Conservation (phyloP, 2,113 vertebrate genomes). For the Corythoichthys intestinalis region DNA sequence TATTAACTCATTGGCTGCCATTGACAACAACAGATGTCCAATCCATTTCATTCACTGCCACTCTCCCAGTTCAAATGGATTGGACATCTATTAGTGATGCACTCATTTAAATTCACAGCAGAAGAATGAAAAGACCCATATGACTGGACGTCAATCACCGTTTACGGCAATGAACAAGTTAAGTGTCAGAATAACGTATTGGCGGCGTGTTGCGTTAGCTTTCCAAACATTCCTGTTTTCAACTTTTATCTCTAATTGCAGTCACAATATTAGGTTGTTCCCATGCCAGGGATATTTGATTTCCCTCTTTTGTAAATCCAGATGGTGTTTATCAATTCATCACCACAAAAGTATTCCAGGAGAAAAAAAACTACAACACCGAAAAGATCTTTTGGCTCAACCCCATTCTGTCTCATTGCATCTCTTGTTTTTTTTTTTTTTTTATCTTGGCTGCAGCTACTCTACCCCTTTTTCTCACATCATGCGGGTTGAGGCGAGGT, state of each 20-base stretch:
- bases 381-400: constrained; percentile 52
- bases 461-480: constrained; percentile 30
- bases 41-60: too few relatives aligned
- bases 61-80: too few relatives aligned
- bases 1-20: too few relatives aligned
- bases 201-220: not conserved
- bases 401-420: constrained; percentile 63
- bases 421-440: constrained; percentile 27
- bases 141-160: too few relatives aligned
- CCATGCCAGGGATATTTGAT: constrained; percentile 6
- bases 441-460: constrained; percentile 27
- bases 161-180: too few relatives aligned
- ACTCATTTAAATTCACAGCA: too few relatives aligned
- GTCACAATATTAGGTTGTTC: constrained; percentile 1
- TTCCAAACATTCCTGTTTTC: not conserved
- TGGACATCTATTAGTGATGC: too few relatives aligned
- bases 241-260: not conserved
- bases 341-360: constrained; percentile 22
- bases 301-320: constrained; percentile 18
- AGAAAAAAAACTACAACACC: constrained; percentile 19
- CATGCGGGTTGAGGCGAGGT: constrained; percentile 51
- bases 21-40: too few relatives aligned
- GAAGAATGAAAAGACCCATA: too few relatives aligned
- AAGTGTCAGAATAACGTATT: not conserved
- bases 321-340: constrained; percentile 14